Conservation (phyloP, 2,797 vertebrate genomes). For the Arrhamphus sclerolepis region DNA sequence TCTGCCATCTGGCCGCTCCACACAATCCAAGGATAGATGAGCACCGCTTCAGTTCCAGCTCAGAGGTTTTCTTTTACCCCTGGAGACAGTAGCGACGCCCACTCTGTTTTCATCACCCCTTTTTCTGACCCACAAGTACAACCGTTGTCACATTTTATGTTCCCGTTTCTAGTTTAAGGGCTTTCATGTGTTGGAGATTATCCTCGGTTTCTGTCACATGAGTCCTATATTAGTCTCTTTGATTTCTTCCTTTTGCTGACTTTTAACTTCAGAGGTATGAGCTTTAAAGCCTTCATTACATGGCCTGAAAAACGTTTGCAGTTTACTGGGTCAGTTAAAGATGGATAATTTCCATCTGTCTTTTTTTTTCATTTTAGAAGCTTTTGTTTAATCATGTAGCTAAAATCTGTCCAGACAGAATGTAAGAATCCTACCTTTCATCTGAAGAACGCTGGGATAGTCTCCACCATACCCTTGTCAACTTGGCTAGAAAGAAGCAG, state of each 20-base stretch:
- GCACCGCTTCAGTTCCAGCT: constrained; percentile 40
- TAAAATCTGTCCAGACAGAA: constrained; percentile 31
- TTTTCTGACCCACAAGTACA: constrained; percentile 7
- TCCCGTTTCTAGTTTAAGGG: constrained; percentile 22
- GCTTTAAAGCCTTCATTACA: constrained; percentile 51
- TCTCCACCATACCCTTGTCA: too few species aligned
- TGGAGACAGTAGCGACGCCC: constrained; percentile 30
- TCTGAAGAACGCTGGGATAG: too few species aligned
- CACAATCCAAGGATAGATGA: constrained; percentile 35
- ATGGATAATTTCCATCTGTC: constrained; percentile 31
- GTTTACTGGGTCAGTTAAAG: constrained; percentile 47
- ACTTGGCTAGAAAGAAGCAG: too few species aligned
- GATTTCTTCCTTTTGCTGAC: constrained; percentile 43
- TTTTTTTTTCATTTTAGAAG: constrained; percentile 24
- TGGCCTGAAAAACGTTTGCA: constrained; percentile 26
- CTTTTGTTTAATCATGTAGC: constrained; percentile 14
- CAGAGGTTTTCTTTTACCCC: too few species aligned
- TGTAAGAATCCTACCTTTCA: background rate
- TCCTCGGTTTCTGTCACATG: constrained; percentile 35
- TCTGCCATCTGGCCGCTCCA: constrained; percentile 65
- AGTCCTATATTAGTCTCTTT: constrained; percentile 40
- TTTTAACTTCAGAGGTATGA: constrained; percentile 58
- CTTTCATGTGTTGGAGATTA: constrained; percentile 28
- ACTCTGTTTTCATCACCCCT: constrained; percentile 20
- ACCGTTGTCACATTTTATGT: constrained; percentile 49